These are phyloP conservation scores for Asbolus verrucosus DNA, from an alignment of 1,140 invertebrate genomes.

Conservation along the genomic window DNA sequence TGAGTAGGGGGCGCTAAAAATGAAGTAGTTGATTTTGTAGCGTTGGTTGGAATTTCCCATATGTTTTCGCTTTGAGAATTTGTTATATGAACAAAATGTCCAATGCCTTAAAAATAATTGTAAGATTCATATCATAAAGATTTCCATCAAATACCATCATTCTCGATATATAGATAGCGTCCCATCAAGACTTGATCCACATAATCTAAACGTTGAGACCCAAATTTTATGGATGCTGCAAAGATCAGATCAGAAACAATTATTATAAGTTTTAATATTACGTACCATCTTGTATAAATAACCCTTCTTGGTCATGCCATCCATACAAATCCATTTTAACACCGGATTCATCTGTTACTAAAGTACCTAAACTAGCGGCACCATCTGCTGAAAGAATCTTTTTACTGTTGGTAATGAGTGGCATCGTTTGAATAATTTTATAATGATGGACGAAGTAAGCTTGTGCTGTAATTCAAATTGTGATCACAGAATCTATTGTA, in stretches of 20 bases:
- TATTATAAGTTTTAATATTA: slow-evolving; percentile 4
- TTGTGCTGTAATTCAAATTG: slow-evolving; percentile 54
- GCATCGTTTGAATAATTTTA: slow-evolving; percentile 48
- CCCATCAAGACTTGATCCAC: slow-evolving; percentile 21
- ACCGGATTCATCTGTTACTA: slow-evolving; percentile 19
- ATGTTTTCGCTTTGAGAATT: background rate
- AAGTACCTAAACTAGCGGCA: slow-evolving; percentile 27
- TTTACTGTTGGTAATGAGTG: slow-evolving; percentile 28
- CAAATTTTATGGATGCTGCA: slow-evolving; percentile 36
- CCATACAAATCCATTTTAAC: slow-evolving; percentile 47
- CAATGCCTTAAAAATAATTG: background rate
- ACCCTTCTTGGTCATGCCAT: slow-evolving; percentile 46
- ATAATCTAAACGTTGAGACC: background rate
- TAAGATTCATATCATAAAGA: background rate
- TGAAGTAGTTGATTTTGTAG: slow-evolving; percentile 7
- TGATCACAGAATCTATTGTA: slow-evolving; percentile 22
- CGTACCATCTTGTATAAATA: slow-evolving; percentile 38
- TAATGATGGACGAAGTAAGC: slow-evolving; percentile 58
- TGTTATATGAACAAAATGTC: background rate
- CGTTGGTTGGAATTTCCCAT: background rate
- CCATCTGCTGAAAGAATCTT: slow-evolving; percentile 29
- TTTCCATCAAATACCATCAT: background rate
- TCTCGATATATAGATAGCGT: slow-evolving; percentile 24
- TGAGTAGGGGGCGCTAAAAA: slow-evolving; percentile 3
- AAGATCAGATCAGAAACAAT: slow-evolving; percentile 38